Evolutionary conservation across 2,797 vertebrate genomes (phyloP).

Genomic region (Cirrhinus mrigala): DNA sequence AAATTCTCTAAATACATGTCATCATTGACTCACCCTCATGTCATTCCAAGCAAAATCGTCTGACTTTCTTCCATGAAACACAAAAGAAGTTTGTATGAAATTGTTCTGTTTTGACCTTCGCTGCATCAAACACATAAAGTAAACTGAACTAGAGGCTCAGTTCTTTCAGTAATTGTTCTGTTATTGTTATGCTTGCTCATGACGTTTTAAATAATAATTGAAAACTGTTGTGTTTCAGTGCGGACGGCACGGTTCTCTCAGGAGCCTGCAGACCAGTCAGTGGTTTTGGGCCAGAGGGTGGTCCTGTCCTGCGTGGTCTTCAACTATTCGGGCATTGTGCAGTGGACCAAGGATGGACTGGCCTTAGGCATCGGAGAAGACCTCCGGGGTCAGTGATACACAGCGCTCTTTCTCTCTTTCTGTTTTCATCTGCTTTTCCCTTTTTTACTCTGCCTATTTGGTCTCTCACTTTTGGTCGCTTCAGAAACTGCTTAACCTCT

Average conservation of each 20-base stretch:
- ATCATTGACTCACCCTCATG: neutral
- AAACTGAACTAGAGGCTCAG: neutral
- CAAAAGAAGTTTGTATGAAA: neutral
- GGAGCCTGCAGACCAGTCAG: conserved; percentile 93
- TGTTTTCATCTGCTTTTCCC: neutral
- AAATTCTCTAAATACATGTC: neutral
- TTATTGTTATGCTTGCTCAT: neutral
- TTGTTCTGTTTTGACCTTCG: neutral
- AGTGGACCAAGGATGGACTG: conserved; percentile 97
- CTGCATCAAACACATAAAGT: neutral
- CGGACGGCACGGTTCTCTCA: conserved; percentile 89
- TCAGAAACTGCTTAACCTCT: conserved; percentile 2
- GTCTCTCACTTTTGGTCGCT: neutral
- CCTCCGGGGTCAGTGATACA: conserved; percentile 83
- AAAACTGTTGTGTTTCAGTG: conserved; percentile 55
- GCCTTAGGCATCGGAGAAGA: conserved; percentile 93
- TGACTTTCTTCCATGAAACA: neutral
- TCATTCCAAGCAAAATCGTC: neutral
- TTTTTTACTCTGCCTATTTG: neutral
- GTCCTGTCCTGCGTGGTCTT: conserved; percentile 92
- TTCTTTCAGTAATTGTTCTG: neutral
- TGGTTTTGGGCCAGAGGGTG: conserved; percentile 90
- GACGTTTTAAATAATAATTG: conserved; percentile 3
- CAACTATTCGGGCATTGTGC: conserved; percentile 96
- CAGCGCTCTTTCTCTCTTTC: neutral